These are phyloP conservation scores for Nudaria mundana DNA, from an alignment of 2,888 invertebrate genomes.

Conservation along the genomic window DNA sequence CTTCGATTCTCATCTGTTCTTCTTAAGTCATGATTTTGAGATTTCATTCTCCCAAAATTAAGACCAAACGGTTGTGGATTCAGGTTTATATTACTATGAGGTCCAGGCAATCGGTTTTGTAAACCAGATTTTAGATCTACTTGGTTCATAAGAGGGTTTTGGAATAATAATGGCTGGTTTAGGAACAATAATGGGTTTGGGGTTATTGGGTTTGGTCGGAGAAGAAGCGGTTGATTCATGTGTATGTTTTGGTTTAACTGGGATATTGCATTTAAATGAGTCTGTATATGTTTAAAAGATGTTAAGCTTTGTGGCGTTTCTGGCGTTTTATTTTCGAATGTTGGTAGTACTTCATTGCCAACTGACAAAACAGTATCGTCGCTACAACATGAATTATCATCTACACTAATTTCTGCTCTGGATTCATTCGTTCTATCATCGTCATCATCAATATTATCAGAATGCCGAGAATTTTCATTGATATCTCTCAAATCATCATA, in stretches of 20 bases:
- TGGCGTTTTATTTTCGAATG: conserved; percentile 48
- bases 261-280: conserved; percentile 85
- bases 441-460: conserved; percentile 56
- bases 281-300: conserved; percentile 85
- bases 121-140: conserved; percentile 61
- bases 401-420: conserved; percentile 71
- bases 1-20: conserved; percentile 62
- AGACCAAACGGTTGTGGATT: conserved; percentile 56
- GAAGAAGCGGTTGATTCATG: conserved; percentile 64
- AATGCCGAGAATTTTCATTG: conserved; percentile 48
- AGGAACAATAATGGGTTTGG: conserved; percentile 76
- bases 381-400: conserved; percentile 85
- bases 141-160: conserved; percentile 64
- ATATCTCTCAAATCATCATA: conserved; percentile 50
- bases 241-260: conserved; percentile 81
- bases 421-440: conserved; percentile 42
- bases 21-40: conserved; percentile 44
- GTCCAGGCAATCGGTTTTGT: conserved; percentile 51
- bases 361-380: conserved; percentile 91
- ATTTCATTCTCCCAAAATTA: conserved; percentile 55
- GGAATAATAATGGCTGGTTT: conserved; percentile 70
- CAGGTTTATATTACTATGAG: conserved; percentile 51
- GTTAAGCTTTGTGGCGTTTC: conserved; percentile 64
- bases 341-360: conserved; percentile 86
- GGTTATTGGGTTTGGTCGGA: conserved; percentile 72